Percentiles rank a stretch among this genome's conserved stretches.
Conservation (phyloP, 2,888 invertebrate species). For the Drosophila falleni region DNA sequence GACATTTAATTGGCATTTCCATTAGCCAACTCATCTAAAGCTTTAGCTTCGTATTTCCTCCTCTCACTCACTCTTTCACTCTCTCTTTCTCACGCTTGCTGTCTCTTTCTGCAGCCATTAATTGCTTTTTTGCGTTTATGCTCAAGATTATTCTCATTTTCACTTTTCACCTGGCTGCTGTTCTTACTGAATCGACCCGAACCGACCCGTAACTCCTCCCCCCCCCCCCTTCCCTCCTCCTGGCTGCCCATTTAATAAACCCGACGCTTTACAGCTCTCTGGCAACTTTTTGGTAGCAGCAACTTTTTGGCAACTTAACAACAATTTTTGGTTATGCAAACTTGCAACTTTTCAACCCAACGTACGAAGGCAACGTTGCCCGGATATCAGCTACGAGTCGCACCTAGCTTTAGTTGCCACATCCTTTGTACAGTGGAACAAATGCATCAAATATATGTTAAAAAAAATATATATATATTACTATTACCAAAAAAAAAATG, state of each 20-base stretch:
- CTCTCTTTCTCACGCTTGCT: slow-evolving; percentile 1
- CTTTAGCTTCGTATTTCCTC: not conserved
- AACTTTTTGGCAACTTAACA: slow-evolving; percentile 67
- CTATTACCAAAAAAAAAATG: too few relatives aligned
- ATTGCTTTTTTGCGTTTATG: slow-evolving; percentile 47
- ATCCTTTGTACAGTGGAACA: slow-evolving; percentile 6
- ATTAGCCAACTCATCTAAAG: slow-evolving; percentile 32
- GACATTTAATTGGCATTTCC: slow-evolving; percentile 52
- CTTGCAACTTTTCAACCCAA: slow-evolving; percentile 53
- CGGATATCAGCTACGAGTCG: slow-evolving; percentile 11
- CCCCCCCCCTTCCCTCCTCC: not conserved
- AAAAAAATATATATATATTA: too few relatives aligned
- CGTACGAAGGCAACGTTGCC: slow-evolving; percentile 7
- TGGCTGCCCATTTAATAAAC: slow-evolving; percentile 57
- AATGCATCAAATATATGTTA: not conserved
- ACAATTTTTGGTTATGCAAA: slow-evolving; percentile 67
- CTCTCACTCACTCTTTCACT: not conserved
- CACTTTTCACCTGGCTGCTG: slow-evolving; percentile 53
- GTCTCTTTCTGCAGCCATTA: slow-evolving; percentile 20
- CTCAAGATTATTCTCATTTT: slow-evolving; percentile 38
- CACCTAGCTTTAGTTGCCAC: slow-evolving; percentile 1
- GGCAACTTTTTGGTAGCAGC: slow-evolving; percentile 50
- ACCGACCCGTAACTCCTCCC: not conserved
- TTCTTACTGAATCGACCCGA: not conserved
- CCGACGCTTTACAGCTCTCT: slow-evolving; percentile 56